phyloP scores from a whole-genome alignment of 2,888 invertebrate species.

The Malthinus seriepunctatus region DNA sequence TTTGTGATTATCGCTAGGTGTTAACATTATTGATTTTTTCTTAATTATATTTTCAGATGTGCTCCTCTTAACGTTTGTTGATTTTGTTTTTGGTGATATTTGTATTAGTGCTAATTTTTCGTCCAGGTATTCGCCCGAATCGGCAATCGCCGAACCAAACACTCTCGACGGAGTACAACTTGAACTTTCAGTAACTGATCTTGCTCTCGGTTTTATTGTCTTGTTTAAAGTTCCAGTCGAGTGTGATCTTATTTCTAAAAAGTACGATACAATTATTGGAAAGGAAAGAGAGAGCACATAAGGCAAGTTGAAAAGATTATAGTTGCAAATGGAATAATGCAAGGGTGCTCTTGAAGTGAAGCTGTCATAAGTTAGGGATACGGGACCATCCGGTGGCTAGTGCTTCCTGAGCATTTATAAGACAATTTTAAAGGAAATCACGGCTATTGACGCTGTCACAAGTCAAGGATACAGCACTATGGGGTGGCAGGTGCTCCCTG shows the following conservation, averaged over 20 bases:
- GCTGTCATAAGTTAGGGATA: no score
- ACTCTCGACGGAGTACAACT: slow-evolving; percentile 56
- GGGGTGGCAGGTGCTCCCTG: no score
- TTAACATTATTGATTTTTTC: background rate
- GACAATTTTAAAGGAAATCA: no score
- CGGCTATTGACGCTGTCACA: no score
- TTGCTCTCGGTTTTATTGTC: background rate
- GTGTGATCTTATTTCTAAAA: slow-evolving; percentile 69
- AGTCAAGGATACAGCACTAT: no score
- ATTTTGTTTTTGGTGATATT: background rate
- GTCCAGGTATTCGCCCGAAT: slow-evolving; percentile 54
- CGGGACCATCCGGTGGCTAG: no score
- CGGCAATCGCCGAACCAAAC: slow-evolving; percentile 60
- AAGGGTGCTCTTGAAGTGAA: no score
- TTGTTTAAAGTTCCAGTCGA: slow-evolving; percentile 62
- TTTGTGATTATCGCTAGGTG: background rate
- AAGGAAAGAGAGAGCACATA: no score
- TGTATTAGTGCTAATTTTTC: background rate
- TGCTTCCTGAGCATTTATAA: no score
- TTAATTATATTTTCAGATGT: background rate
- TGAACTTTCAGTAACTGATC: background rate
- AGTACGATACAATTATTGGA: no score
- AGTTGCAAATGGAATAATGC: no score
- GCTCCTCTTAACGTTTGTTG: background rate
- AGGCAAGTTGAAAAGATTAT: no score